Conservation (phyloP, 2,888 invertebrate species). For the Plagiodera versicolora region DNA sequence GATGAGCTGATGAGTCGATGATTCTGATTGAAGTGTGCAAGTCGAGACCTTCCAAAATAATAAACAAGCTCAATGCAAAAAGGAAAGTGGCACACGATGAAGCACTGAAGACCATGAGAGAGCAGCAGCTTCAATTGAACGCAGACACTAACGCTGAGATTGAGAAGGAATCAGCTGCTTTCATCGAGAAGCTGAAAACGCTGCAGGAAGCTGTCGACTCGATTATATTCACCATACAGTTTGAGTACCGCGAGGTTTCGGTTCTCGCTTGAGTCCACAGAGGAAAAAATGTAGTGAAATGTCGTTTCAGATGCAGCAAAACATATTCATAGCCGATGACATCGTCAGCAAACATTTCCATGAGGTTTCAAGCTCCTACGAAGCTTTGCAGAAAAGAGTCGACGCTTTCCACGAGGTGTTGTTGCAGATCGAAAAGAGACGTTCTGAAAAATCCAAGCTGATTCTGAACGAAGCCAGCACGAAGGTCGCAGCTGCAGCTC, state of each 20-base stretch:
- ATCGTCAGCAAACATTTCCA: slow-evolving; percentile 21
- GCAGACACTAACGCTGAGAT: slow-evolving; percentile 37
- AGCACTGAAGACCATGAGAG: slow-evolving; percentile 30
- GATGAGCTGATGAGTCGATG: too few species aligned
- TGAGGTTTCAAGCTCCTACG: slow-evolving; percentile 20
- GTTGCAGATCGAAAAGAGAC: slow-evolving; percentile 36
- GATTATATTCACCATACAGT: slow-evolving; percentile 14
- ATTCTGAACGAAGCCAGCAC: slow-evolving; percentile 40
- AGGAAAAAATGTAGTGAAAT: too few species aligned
- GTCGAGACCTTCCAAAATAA: slow-evolving; percentile 26
- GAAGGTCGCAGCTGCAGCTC: slow-evolving; percentile 40
- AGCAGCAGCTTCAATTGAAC: slow-evolving; percentile 33
- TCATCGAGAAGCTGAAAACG: slow-evolving; percentile 24
- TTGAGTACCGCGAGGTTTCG: background rate
- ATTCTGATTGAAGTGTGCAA: slow-evolving; percentile 16
- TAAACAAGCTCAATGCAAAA: slow-evolving; percentile 31
- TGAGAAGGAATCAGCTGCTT: slow-evolving; percentile 28
- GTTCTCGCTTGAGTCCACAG: too few species aligned
- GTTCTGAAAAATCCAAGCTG: slow-evolving; percentile 39
- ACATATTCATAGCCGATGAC: slow-evolving; percentile 18
- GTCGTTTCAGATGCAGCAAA: background rate
- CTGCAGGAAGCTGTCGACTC: slow-evolving; percentile 28
- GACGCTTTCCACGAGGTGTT: slow-evolving; percentile 35
- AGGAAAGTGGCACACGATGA: slow-evolving; percentile 33
- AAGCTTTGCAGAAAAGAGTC: slow-evolving; percentile 26